Conservation (phyloP, 2,797 vertebrate species). For the Sebastes trivittatus region DNA sequence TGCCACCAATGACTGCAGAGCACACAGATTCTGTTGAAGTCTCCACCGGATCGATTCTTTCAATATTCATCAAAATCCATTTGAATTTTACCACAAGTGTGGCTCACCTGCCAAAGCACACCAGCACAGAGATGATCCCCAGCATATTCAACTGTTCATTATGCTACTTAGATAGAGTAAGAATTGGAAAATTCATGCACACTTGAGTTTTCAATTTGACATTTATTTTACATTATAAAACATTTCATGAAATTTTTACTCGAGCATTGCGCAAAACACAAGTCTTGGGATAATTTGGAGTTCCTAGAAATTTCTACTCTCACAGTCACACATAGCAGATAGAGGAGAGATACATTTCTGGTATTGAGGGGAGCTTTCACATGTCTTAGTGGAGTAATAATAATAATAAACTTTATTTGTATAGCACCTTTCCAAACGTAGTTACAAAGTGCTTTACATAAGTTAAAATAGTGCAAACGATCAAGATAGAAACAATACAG, state of each 20-base stretch:
- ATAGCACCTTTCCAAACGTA: no score
- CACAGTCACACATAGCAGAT: neutral
- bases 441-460: no score
- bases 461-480: no score
- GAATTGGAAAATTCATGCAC: neutral
- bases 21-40: neutral
- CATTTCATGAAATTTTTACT: neutral
- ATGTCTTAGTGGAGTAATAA: neutral
- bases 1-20: neutral
- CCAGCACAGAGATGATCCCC: neutral
- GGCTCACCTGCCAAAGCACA: neutral
- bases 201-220: neutral
- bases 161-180: neutral
- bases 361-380: neutral
- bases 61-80: slow-evolving; percentile 18
- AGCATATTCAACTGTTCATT: neutral
- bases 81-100: neutral
- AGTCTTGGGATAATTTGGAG: neutral
- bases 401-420: no score
- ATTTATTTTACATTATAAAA: neutral
- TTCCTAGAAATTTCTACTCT: neutral
- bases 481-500: no score
- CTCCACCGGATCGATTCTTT: neutral
- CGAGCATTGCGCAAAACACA: neutral
- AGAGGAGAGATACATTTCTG: neutral